phyloP scores from a whole-genome alignment of 2,888 invertebrate species.

The Polydrusus cervinus region DNA sequence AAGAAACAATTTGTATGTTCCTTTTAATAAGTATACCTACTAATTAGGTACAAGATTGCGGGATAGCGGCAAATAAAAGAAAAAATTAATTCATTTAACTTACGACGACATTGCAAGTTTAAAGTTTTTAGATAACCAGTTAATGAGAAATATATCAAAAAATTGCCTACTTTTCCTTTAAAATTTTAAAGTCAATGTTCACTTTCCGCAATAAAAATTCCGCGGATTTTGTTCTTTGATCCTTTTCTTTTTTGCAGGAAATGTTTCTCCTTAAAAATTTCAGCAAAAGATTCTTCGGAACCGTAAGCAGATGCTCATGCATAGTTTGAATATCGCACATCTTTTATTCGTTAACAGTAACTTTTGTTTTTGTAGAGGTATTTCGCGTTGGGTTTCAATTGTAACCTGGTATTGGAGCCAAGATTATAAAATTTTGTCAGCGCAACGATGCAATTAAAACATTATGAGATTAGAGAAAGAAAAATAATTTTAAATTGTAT shows the following conservation, averaged over 20 bases:
- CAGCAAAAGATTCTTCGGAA: conserved; percentile 32
- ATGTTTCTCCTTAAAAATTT: conserved; percentile 42
- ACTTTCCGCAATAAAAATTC: conserved; percentile 50
- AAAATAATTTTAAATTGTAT: too few relatives aligned
- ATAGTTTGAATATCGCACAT: conserved; percentile 37
- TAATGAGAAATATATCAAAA: conserved; percentile 32
- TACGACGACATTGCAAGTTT: neutral
- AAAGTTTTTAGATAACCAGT: conserved; percentile 6
- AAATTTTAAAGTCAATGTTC: conserved; percentile 35
- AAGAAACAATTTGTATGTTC: too few relatives aligned
- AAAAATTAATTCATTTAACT: neutral
- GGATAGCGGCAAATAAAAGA: neutral
- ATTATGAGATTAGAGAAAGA: too few relatives aligned
- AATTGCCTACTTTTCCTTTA: conserved; percentile 38
- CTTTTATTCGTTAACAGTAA: conserved; percentile 40
- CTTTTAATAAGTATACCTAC: too few relatives aligned
- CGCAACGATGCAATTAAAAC: too few relatives aligned
- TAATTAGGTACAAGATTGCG: too few relatives aligned
- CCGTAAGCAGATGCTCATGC: conserved; percentile 47
- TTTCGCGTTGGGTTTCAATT: conserved; percentile 4
- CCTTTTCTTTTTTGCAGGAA: conserved; percentile 50
- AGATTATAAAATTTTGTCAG: neutral
- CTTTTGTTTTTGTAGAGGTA: conserved; percentile 20
- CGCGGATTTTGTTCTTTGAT: conserved; percentile 41
- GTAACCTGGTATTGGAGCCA: neutral